These are phyloP conservation scores for Saccostrea glomerata DNA, from an alignment of 1,140 invertebrate species.

Conservation along the genomic window DNA sequence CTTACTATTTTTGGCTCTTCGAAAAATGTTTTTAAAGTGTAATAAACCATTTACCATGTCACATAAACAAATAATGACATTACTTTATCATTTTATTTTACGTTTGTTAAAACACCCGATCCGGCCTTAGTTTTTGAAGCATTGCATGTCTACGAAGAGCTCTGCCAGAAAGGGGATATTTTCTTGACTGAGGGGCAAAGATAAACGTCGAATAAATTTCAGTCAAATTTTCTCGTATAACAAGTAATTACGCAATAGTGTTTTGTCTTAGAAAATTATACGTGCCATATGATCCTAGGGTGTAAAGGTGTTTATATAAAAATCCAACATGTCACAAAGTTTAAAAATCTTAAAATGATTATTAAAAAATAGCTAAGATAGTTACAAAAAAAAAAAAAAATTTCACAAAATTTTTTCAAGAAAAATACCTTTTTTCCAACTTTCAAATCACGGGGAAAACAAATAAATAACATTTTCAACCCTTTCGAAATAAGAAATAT, in stretches of 20 bases:
- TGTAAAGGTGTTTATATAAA: background rate
- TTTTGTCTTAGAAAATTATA: background rate
- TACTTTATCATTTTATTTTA: background rate
- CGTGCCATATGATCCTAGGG: background rate
- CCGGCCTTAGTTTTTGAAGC: background rate
- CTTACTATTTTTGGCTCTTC: background rate
- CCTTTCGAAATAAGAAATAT: background rate
- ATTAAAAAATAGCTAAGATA: too few relatives aligned
- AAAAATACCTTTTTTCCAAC: background rate
- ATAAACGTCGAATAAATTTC: slow-evolving; percentile 33
- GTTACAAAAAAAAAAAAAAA: too few relatives aligned
- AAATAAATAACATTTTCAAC: background rate
- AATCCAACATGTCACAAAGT: background rate
- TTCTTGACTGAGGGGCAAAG: background rate
- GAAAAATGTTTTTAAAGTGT: background rate
- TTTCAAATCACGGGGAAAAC: background rate
- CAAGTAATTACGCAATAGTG: background rate
- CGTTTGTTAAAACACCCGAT: slow-evolving; percentile 18
- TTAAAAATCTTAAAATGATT: too few relatives aligned
- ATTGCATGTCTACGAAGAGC: background rate
- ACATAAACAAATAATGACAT: slow-evolving; percentile 12
- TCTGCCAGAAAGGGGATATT: background rate
- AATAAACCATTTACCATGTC: slow-evolving; percentile 14
- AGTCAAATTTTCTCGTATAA: slow-evolving; percentile 25
- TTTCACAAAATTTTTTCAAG: background rate